These are phyloP conservation scores for Apogon hyalosoma DNA, from an alignment of 2,797 vertebrate species.

Conservation along the genomic window DNA sequence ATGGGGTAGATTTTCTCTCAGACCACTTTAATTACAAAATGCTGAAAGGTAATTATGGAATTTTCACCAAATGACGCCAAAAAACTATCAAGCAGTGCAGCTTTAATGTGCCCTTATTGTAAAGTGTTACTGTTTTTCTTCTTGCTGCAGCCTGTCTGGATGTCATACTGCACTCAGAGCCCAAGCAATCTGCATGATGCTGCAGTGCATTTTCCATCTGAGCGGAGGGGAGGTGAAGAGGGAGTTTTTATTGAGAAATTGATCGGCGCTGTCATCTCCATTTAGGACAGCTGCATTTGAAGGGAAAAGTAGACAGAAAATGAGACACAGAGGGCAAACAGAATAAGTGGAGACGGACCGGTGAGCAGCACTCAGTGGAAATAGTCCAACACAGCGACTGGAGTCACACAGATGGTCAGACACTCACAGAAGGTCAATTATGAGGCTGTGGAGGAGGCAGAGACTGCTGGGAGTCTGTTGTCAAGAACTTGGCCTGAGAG, in stretches of 20 bases:
- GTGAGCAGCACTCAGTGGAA: conserved; percentile 39
- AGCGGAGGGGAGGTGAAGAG: conserved; percentile 12
- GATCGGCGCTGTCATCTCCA: conserved; percentile 53
- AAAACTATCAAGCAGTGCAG: not conserved
- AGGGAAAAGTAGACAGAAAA: conserved; percentile 18
- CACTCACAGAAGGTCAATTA: conserved; percentile 68
- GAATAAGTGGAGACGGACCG: conserved; percentile 22
- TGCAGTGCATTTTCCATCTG: conserved; percentile 43
- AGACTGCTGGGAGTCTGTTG: conserved; percentile 72
- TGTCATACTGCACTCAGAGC: conserved; percentile 10
- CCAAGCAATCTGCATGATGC: conserved; percentile 23
- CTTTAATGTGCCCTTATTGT: not conserved
- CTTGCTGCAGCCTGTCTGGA: not conserved
- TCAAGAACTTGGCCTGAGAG: conserved; percentile 67
- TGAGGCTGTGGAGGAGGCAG: conserved; percentile 62
- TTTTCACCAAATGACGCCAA: not conserved
- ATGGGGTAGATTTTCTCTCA: too few species aligned
- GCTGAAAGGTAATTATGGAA: too few species aligned
- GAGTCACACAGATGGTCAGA: conserved; percentile 64
- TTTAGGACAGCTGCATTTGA: conserved; percentile 44
- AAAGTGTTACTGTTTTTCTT: not conserved
- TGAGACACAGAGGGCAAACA: conserved; percentile 48
- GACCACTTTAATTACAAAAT: too few species aligned
- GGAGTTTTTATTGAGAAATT: conserved; percentile 16
- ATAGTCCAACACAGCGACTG: conserved; percentile 38